Evolutionary conservation across 2,888 invertebrate genomes (phyloP).

Genomic region (Polyploca ridens): DNA sequence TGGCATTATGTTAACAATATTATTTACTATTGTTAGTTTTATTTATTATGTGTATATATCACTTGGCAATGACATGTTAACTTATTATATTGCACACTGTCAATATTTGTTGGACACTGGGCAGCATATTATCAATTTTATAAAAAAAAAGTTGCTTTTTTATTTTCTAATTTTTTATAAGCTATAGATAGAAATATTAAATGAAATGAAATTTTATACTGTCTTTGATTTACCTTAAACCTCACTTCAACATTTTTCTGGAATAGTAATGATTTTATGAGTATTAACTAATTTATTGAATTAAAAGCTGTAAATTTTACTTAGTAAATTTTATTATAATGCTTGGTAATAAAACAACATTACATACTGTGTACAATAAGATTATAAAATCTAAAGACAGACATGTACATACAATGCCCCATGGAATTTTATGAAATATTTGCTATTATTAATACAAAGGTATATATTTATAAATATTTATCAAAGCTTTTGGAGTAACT

Average conservation of each 20-base stretch:
- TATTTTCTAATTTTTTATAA: slow-evolving; percentile 59
- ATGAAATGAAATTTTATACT: slow-evolving; percentile 46
- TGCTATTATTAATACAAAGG: too few species aligned
- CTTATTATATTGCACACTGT: background rate
- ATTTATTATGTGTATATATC: background rate
- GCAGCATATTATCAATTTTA: slow-evolving; percentile 30
- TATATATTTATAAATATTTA: too few species aligned
- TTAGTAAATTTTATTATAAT: background rate
- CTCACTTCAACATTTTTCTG: too few species aligned
- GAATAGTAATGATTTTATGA: too few species aligned
- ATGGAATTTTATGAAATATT: background rate
- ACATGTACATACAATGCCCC: background rate
- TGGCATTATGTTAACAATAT: slow-evolving; percentile 7
- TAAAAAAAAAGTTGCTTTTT: slow-evolving; percentile 55
- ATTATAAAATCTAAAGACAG: background rate
- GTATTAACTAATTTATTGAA: too few species aligned
- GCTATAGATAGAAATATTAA: slow-evolving; percentile 57
- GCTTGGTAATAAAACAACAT: background rate
- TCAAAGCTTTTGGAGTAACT: too few species aligned
- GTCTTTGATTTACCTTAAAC: slow-evolving; percentile 18
- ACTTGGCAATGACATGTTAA: background rate
- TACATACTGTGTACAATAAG: background rate
- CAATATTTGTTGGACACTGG: background rate
- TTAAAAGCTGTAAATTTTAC: background rate
- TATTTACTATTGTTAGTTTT: slow-evolving; percentile 6